Evolutionary conservation across 1,140 invertebrate species (phyloP).

Genomic region (Leguminivora glycinivorella): DNA sequence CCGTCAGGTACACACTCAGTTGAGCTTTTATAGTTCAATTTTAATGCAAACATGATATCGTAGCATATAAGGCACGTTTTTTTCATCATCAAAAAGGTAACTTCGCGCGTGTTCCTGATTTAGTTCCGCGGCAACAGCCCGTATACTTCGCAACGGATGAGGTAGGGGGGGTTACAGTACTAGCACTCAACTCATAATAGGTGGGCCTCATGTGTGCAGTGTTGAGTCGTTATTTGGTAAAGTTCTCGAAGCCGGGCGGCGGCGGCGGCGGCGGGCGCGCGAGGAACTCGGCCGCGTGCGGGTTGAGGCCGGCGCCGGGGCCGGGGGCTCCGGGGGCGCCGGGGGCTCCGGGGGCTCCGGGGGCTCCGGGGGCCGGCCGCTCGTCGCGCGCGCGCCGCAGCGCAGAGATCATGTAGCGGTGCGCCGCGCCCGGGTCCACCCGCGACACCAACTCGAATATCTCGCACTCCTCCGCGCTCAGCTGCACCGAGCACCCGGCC

Average conservation of each 20-base stretch:
- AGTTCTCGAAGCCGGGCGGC: conserved; percentile 47
- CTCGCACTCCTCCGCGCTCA: conserved; percentile 48
- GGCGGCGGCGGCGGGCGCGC: conserved; percentile 31
- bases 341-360: conserved; percentile 2
- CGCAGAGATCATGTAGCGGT: conserved; percentile 48
- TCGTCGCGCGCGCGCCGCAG: conserved; percentile 34
- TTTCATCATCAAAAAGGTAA: too few species aligned
- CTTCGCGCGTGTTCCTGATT: too few species aligned
- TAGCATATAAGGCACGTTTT: too few species aligned
- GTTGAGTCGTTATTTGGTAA: neutral
- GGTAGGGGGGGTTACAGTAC: neutral
- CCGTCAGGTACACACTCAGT: too few species aligned
- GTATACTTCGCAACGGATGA: neutral
- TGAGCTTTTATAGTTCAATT: too few species aligned
- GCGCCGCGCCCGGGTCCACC: conserved; percentile 43
- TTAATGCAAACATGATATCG: too few species aligned
- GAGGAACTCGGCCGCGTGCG: conserved; percentile 30
- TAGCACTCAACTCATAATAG: too few species aligned
- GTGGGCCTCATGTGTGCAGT: too few species aligned
- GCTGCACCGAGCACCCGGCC: conserved; percentile 34
- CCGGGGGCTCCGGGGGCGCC: neutral
- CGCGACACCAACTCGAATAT: conserved; percentile 44
- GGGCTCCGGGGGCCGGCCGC: conserved; percentile 27
- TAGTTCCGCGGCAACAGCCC: neutral
- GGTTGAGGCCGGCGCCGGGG: conserved; percentile 26